Percentiles rank a stretch among this genome's conserved stretches.
These are phyloP conservation scores for Natrix natrix DNA, from an alignment of 2,797 vertebrate genomes.

Conservation along the genomic window DNA sequence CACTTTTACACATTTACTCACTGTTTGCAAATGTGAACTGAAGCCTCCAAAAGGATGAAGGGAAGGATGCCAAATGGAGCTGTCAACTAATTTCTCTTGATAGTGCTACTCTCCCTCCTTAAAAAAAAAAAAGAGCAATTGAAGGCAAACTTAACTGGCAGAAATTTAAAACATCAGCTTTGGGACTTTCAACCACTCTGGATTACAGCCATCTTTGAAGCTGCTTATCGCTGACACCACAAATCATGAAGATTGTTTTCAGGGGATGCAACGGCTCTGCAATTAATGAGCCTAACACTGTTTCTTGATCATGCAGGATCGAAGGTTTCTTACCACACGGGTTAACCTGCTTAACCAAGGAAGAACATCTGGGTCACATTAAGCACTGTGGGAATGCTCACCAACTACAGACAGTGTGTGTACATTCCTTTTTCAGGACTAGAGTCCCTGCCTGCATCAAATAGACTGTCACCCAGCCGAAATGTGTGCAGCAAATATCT, in stretches of 20 bases:
- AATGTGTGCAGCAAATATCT: background rate
- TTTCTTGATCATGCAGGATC: background rate
- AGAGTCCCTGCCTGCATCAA: background rate
- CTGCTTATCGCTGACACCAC: background rate
- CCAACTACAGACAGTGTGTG: background rate
- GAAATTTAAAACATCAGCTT: background rate
- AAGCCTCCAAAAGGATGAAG: constrained; percentile 32
- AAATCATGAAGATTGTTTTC: background rate
- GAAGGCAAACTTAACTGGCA: background rate
- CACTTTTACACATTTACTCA: background rate
- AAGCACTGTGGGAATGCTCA: background rate
- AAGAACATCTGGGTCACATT: background rate
- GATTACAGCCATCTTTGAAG: background rate
- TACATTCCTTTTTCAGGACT: background rate
- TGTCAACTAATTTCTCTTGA: background rate
- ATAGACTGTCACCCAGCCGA: background rate
- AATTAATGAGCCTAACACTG: background rate
- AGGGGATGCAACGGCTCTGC: background rate
- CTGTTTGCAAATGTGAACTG: background rate
- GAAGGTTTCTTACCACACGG: background rate
- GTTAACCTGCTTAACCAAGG: background rate
- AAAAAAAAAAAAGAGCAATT: background rate
- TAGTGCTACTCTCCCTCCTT: background rate
- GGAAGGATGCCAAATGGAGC: background rate
- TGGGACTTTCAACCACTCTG: background rate